Evolutionary conservation across 2,888 invertebrate species (phyloP), one percentile per base, ranked within the genome.

Genomic region (Parnassius glacialis): DNA sequence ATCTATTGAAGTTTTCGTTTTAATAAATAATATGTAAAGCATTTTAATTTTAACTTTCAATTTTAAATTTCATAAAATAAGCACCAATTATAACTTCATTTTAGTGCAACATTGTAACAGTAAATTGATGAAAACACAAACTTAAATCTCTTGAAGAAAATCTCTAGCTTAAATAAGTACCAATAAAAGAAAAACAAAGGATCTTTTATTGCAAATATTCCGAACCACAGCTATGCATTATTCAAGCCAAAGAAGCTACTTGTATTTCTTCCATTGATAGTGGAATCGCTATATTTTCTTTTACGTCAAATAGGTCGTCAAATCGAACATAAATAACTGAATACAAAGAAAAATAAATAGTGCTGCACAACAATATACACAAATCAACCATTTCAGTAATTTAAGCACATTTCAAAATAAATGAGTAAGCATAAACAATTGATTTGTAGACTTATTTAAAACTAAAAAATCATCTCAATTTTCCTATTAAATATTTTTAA

Each of bases 241-340:
- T 62, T 62, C 62, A 62, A 58, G 59, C 51, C 41, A 45, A 62
- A 59, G 45, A 42, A 55, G 55, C 59, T 45, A 59, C 20, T 59
- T 42, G 34, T 44, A 55, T 54, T 55, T 20, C 47, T 53, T 43
- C 45, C 58, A 62, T 25, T 62, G 62, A 62, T 62, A 59, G 59
- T 47, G 43, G 34, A 50, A 52, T 59, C 45, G 50, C 54, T 51
- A n/a, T 13, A 52, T 57, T 52, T 52, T 58, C 50, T 50, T 58
- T 54, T 44, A 57, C 44, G 47, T 52, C 20, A 61, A 58, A 58
- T 43, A 34, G 13, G 50, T n/a, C 53, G 57, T 53, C 9, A 11
- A 50, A 51, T 43, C 1, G 42, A 48, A 25, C 12, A 13, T 47
- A 48, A 48, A 1, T 41, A 48, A 11, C 7, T n/a, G 41, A 41